Evolutionary conservation across 1,140 invertebrate genomes (phyloP).

Genomic region (Heliconius nattereri): DNA sequence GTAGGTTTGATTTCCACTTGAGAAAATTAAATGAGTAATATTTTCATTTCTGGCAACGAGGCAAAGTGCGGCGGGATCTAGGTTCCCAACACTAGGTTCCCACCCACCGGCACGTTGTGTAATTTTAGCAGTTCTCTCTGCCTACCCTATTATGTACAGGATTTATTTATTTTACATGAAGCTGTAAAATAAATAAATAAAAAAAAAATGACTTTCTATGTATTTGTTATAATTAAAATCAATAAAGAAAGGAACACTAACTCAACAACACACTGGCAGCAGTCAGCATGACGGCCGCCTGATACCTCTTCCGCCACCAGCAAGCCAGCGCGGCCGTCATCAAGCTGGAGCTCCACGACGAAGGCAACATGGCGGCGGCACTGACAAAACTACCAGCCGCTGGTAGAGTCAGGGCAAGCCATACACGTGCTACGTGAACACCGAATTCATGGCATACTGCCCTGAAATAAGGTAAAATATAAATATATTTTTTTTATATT

Average conservation of each 20-base stretch:
- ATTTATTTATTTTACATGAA: no score
- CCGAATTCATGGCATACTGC: constrained; percentile 93
- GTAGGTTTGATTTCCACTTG: no score
- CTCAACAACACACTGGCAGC: constrained; percentile 88
- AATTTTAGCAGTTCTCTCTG: background rate
- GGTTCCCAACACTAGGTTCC: background rate
- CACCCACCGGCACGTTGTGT: no score
- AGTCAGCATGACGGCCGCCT: constrained; percentile 91
- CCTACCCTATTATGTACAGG: no score
- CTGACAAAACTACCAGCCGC: constrained; percentile 96
- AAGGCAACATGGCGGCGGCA: constrained; percentile 94
- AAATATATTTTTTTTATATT: no score
- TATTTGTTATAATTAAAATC: no score
- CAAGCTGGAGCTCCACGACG: constrained; percentile 94
- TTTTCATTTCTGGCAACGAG: no score
- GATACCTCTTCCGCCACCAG: constrained; percentile 91
- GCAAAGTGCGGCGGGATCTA: no score
- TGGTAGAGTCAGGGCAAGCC: constrained; percentile 91
- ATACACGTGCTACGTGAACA: constrained; percentile 91
- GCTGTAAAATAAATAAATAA: background rate
- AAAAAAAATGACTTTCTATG: no score
- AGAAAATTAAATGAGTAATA: no score
- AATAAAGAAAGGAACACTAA: constrained; percentile 46
- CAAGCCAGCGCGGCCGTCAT: constrained; percentile 90
- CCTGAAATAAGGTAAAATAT: background rate